Conservation (phyloP, 2,888 invertebrate species). For the Tachina fera region DNA sequence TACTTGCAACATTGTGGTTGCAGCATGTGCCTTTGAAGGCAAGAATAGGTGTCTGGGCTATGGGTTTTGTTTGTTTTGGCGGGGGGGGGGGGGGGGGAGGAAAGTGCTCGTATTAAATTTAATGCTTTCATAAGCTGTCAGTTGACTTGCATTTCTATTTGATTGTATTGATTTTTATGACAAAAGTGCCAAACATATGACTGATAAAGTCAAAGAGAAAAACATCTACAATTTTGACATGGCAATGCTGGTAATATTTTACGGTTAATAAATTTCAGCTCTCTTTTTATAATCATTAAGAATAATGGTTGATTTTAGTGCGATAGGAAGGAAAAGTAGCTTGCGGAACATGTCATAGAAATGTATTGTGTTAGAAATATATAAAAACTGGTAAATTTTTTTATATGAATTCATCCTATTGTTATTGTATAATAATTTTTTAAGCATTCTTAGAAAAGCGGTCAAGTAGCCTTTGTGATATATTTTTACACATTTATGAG, state of each 20-base stretch:
- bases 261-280: conserved; percentile 21
- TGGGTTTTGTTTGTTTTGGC: not conserved
- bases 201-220: conserved; percentile 54
- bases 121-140: conserved; percentile 53
- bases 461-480: no score
- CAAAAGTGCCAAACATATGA: conserved; percentile 68
- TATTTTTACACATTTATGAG: no score
- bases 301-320: conserved; percentile 14
- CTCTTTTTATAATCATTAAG: conserved; percentile 34
- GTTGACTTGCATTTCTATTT: conserved; percentile 38
- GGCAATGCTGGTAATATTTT: conserved; percentile 22
- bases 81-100: not conserved
- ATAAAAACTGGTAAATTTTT: not conserved
- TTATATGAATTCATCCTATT: not conserved
- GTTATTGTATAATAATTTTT: no score
- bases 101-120: conserved; percentile 4
- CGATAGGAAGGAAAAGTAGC: not conserved
- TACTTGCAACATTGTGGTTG: conserved; percentile 45
- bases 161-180: conserved; percentile 66
- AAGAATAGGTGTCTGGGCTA: not conserved
- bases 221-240: conserved; percentile 40
- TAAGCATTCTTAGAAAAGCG: no score
- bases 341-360: not conserved
- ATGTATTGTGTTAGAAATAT: not conserved
- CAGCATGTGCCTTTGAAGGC: conserved; percentile 21